A percentile compares a stretch with the other conserved stretches of the same genome.
phyloP scores from a whole-genome alignment of 1,140 invertebrate species.

The Drosophila repletoides region DNA sequence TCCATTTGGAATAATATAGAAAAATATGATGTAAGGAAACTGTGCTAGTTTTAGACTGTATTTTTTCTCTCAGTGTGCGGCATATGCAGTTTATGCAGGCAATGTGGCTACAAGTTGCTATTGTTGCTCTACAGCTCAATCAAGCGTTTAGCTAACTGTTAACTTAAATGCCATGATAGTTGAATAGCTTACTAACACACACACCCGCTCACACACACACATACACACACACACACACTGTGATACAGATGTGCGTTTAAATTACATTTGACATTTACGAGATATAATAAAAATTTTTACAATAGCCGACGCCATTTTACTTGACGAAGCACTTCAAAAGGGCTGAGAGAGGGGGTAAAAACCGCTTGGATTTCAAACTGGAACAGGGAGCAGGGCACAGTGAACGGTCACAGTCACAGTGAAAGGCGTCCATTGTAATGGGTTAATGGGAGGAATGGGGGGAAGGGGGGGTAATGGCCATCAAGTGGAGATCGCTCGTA shows the following conservation, averaged over 20 bases:
- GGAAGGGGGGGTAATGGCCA: slow-evolving; percentile 62
- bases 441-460: slow-evolving; percentile 3
- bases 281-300: slow-evolving; percentile 78
- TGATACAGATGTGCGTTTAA: slow-evolving; percentile 59
- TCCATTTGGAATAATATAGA: too few relatives aligned
- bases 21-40: too few relatives aligned
- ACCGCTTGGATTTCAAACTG: slow-evolving; percentile 5
- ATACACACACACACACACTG: slow-evolving; percentile 1
- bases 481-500: slow-evolving; percentile 78
- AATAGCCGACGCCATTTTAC: slow-evolving; percentile 78
- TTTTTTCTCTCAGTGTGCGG: too few relatives aligned
- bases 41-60: too few relatives aligned
- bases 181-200: slow-evolving; percentile 22
- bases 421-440: not conserved
- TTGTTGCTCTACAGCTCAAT: slow-evolving; percentile 59
- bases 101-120: slow-evolving; percentile 55
- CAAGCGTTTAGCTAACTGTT: slow-evolving; percentile 60
- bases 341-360: not conserved
- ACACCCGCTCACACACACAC: slow-evolving; percentile 21
- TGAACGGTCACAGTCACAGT: not conserved
- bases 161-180: slow-evolving; percentile 40
- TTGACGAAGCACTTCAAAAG: slow-evolving; percentile 40
- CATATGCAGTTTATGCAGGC: too few relatives aligned
- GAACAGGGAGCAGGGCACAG: too few relatives aligned
- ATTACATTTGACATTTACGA: slow-evolving; percentile 82